phyloP scores from a whole-genome alignment of 2,797 vertebrate genomes.

The Podarcis lilfordi region DNA sequence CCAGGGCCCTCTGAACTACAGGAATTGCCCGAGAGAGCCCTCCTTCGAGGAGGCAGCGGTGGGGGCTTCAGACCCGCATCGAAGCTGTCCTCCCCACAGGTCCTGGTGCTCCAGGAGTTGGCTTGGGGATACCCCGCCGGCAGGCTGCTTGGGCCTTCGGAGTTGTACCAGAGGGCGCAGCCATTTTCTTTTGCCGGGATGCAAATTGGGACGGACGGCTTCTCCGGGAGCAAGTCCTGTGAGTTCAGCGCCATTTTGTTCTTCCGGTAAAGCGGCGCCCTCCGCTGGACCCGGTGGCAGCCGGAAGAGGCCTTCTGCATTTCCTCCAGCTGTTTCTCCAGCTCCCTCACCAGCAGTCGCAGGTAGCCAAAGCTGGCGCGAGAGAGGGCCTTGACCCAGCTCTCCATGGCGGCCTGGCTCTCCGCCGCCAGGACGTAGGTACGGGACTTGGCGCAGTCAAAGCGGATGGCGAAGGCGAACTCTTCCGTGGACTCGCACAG shows the following conservation, averaged over 20 bases:
- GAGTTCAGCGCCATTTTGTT: not conserved
- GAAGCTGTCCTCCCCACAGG: fast-evolving
- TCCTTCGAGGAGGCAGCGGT: slow-evolving; percentile 81
- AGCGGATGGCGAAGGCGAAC: slow-evolving; percentile 92
- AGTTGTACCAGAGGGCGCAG: slow-evolving; percentile 82
- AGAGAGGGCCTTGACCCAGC: slow-evolving; percentile 95
- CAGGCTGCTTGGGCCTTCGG: fast-evolving
- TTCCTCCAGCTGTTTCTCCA: slow-evolving; percentile 94
- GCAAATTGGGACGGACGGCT: not conserved
- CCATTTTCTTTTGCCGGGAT: slow-evolving; percentile 80
- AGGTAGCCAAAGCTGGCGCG: slow-evolving; percentile 96
- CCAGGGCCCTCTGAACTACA: slow-evolving; percentile 18
- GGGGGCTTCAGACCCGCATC: slow-evolving; percentile 73
- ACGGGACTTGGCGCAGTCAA: slow-evolving; percentile 84
- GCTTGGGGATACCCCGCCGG: not conserved
- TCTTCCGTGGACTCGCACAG: slow-evolving; percentile 89
- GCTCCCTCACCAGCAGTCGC: slow-evolving; percentile 92
- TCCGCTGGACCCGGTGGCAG: slow-evolving; percentile 31
- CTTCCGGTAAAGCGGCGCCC: slow-evolving; percentile 33
- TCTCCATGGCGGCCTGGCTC: slow-evolving; percentile 91
- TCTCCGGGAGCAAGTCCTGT: slow-evolving; percentile 21
- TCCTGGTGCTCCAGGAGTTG: slow-evolving; percentile 53
- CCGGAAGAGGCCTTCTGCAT: slow-evolving; percentile 69
- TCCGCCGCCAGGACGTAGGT: slow-evolving; percentile 93
- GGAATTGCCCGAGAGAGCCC: not conserved